Evolutionary conservation across 2,888 invertebrate species (phyloP).

Genomic region (Listrodromus nycthemerus): DNA sequence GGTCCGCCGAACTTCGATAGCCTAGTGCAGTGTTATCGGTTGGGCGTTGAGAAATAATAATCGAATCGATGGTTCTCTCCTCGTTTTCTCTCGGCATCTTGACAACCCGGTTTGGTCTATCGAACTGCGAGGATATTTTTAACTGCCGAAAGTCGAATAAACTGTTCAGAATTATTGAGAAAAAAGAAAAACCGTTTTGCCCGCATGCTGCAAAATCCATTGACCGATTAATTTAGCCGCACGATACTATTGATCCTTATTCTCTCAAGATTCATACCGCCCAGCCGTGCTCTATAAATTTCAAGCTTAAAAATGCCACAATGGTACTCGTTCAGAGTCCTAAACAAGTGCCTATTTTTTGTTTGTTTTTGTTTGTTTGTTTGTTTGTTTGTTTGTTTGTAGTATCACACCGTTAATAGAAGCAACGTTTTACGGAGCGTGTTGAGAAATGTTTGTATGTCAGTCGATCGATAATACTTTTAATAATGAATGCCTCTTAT

Average conservation of each 20-base stretch:
- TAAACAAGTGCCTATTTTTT: constrained; percentile 11
- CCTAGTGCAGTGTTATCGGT: constrained; percentile 62
- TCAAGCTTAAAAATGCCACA: constrained; percentile 46
- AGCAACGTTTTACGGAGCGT: constrained; percentile 37
- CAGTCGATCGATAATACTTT: constrained; percentile 66
- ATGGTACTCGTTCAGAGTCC: constrained; percentile 37
- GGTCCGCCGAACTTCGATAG: constrained; percentile 73
- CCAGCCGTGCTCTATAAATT: constrained; percentile 6
- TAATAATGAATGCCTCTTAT: constrained; percentile 60
- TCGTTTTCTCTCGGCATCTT: constrained; percentile 33
- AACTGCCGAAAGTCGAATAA: constrained; percentile 6
- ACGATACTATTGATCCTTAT: constrained; percentile 5
- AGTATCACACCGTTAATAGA: constrained; percentile 33
- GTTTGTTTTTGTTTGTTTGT: not conserved
- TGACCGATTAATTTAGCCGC: constrained; percentile 35
- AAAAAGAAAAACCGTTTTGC: constrained; percentile 19
- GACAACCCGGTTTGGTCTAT: constrained; percentile 42
- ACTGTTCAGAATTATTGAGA: not conserved
- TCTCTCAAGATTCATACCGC: constrained; percentile 45
- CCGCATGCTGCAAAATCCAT: constrained; percentile 39
- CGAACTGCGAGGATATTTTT: constrained; percentile 48
- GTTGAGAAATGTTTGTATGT: constrained; percentile 51
- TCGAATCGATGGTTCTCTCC: constrained; percentile 35
- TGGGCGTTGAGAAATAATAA: constrained; percentile 41
- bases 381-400: not conserved